Evolutionary conservation across 2,888 invertebrate species (phyloP).

Genomic region (Trachelus tabidus): DNA sequence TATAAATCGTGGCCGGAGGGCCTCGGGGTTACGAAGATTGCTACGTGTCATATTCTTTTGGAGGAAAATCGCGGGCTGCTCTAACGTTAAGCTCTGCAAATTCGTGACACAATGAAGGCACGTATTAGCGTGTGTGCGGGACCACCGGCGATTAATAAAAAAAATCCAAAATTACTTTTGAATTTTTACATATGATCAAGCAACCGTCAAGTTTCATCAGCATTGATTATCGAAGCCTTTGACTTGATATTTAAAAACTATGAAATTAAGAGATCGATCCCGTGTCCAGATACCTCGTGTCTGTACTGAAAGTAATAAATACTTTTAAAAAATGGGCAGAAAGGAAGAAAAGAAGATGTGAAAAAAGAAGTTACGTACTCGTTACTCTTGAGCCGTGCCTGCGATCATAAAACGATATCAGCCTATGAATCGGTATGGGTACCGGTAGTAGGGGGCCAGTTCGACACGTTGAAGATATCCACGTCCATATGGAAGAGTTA

Average conservation of each 20-base stretch:
- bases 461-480: background rate
- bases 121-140: background rate
- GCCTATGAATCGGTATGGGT: background rate
- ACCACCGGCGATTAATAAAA: conserved; percentile 1
- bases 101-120: background rate
- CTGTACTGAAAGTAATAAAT: background rate
- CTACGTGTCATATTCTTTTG: conserved; percentile 47
- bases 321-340: background rate
- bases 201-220: background rate
- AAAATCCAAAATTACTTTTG: background rate
- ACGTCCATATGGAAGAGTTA: background rate
- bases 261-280: background rate
- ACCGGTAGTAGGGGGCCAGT: background rate
- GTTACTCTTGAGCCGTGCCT: background rate
- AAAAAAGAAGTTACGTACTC: background rate
- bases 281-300: background rate
- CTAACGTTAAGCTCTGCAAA: background rate
- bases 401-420: conserved; percentile 1
- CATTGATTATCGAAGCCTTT: background rate
- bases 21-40: conserved; percentile 45
- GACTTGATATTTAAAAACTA: background rate
- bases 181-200: no score
- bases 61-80: conserved; percentile 40
- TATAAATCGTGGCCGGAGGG: conserved; percentile 40
- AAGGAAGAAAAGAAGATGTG: background rate